Conservation (phyloP, 2,888 invertebrate genomes). For the Dyspetes luteomarginatus region DNA sequence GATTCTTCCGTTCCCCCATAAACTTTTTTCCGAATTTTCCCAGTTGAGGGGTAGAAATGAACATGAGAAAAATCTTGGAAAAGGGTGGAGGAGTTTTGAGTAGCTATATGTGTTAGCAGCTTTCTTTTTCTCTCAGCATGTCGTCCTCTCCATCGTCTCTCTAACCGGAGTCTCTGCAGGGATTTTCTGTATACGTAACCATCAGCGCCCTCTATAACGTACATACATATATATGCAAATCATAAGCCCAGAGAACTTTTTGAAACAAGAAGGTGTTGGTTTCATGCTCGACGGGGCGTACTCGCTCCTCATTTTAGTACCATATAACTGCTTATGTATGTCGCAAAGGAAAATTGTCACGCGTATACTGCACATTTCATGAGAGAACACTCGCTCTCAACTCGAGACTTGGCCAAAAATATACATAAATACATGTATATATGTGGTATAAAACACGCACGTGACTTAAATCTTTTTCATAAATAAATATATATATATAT, state of each 20-base stretch:
- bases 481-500: background rate
- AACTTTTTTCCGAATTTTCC: background rate
- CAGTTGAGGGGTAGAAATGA: background rate
- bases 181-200: background rate
- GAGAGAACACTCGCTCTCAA: background rate
- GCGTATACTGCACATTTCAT: slow-evolving; percentile 2
- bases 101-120: slow-evolving; percentile 1
- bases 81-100: background rate
- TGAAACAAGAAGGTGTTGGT: slow-evolving; percentile 23
- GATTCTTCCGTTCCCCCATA: background rate
- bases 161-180: background rate
- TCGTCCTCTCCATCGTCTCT: background rate
- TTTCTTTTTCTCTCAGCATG: background rate
- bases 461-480: background rate
- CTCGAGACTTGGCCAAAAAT: slow-evolving; percentile 1
- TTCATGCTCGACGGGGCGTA: slow-evolving; percentile 20
- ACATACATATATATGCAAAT: background rate
- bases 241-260: slow-evolving; percentile 17
- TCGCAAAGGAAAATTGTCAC: slow-evolving; percentile 14
- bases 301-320: slow-evolving; percentile 1
- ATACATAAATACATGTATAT: background rate
- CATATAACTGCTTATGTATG: background rate
- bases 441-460: slow-evolving; percentile 1
- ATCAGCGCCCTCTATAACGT: background rate
- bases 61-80: background rate